These are phyloP conservation scores for Macrosiphum euphorbiae DNA, from an alignment of 2,888 invertebrate species.

Conservation along the genomic window DNA sequence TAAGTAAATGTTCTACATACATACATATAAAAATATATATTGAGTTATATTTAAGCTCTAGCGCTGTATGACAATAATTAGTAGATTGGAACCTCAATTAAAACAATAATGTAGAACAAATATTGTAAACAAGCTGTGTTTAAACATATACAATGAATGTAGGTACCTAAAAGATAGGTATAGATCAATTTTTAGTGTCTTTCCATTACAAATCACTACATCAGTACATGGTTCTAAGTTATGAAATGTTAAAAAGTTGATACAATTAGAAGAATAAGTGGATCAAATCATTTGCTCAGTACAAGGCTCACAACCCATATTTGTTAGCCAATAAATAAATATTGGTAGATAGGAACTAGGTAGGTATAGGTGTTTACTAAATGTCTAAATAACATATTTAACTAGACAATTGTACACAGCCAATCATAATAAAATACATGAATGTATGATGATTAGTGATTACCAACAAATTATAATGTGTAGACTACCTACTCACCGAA, in stretches of 20 bases:
- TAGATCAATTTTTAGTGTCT: background rate
- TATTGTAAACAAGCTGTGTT: background rate
- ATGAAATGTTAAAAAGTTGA: background rate
- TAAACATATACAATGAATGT: background rate
- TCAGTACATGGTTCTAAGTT: background rate
- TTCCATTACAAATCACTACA: background rate
- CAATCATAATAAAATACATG: background rate
- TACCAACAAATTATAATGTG: background rate
- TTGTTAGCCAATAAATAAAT: background rate
- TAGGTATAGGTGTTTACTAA: no score
- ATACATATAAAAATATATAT: background rate
- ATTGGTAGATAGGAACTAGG: background rate
- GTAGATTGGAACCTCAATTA: background rate
- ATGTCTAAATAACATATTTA: background rate
- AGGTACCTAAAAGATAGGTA: background rate
- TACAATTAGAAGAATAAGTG: background rate
- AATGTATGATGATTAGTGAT: background rate
- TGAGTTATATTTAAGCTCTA: background rate
- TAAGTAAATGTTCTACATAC: background rate
- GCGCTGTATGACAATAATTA: background rate
- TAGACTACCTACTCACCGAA: constrained; percentile 20
- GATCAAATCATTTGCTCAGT: background rate
- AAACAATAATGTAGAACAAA: background rate
- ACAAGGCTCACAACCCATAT: background rate
- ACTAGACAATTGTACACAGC: background rate